Percentiles rank a stretch among this genome's conserved stretches.
phyloP scores from a whole-genome alignment of 2,888 invertebrate genomes.

The Keiferia lycopersicella region DNA sequence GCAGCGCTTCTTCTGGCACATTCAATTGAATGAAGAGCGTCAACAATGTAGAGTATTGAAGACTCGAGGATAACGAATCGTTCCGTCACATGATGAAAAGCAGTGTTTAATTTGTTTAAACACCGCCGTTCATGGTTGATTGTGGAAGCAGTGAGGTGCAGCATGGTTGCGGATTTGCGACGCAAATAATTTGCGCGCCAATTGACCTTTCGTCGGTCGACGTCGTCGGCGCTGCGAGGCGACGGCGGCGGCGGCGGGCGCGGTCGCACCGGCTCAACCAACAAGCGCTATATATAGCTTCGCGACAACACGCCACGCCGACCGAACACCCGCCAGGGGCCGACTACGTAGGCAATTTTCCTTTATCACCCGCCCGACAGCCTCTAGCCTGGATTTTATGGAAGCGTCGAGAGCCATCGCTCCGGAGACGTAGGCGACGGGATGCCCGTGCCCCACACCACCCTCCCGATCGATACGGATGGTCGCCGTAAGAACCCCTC shows the following conservation, averaged over 20 bases:
- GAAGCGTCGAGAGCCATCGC: conserved; percentile 67
- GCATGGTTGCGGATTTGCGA: conserved; percentile 71
- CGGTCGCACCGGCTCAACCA: conserved; percentile 66
- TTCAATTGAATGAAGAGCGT: conserved; percentile 44
- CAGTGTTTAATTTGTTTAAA: conserved; percentile 38
- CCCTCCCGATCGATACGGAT: conserved; percentile 78
- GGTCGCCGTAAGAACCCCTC: conserved; percentile 72
- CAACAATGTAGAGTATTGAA: conserved; percentile 27
- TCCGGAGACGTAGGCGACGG: conserved; percentile 69
- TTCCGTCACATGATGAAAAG: neutral
- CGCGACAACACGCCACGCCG: conserved; percentile 69
- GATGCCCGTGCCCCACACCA: conserved; percentile 75
- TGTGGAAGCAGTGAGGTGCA: conserved; percentile 56
- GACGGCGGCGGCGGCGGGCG: conserved; percentile 62
- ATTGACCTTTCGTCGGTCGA: conserved; percentile 79
- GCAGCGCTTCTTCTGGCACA: conserved; percentile 38
- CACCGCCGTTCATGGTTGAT: conserved; percentile 35
- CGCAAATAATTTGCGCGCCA: conserved; percentile 81
- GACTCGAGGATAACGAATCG: conserved; percentile 11
- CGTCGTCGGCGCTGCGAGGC: conserved; percentile 59
- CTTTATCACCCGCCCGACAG: conserved; percentile 77
- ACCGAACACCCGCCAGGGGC: conserved; percentile 73
- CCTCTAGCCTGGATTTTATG: conserved; percentile 74
- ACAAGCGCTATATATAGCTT: conserved; percentile 78
- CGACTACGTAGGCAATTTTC: conserved; percentile 77